Evolutionary conservation across 1,140 invertebrate genomes (phyloP).

Genomic region (Brachionus rubens): DNA sequence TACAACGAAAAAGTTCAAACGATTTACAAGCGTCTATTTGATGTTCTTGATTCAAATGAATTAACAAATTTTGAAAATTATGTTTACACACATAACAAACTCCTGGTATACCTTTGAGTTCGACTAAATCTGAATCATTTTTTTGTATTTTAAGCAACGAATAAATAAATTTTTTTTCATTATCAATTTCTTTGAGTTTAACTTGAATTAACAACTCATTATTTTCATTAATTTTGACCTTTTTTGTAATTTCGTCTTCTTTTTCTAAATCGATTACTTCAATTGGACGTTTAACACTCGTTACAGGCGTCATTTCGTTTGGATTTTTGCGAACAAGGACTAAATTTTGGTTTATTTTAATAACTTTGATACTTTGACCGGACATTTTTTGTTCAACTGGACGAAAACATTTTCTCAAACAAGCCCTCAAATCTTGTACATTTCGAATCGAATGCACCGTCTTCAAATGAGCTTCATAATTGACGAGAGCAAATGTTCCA

Average conservation of each 20-base stretch:
- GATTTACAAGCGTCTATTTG: slow-evolving; percentile 4
- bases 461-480: slow-evolving; percentile 21
- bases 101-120: neutral
- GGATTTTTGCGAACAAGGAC: neutral
- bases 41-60: neutral
- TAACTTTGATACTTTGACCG: neutral
- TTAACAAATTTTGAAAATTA: neutral
- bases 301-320: neutral
- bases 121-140: slow-evolving; percentile 7
- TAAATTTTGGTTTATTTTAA: slow-evolving; percentile 26
- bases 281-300: neutral
- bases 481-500: neutral
- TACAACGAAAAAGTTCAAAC: neutral
- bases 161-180: slow-evolving; percentile 28
- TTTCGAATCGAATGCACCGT: neutral
- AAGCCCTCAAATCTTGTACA: neutral
- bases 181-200: neutral
- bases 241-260: neutral
- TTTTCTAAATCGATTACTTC: neutral
- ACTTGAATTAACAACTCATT: neutral
- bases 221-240: neutral
- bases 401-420: neutral
- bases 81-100: slow-evolving; percentile 18
- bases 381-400: neutral
- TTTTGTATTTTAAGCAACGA: neutral